Percentiles rank a stretch among this genome's conserved stretches.
These are phyloP conservation scores for Corythoichthys intestinalis DNA, from an alignment of 2,113 vertebrate genomes.

Conservation along the genomic window DNA sequence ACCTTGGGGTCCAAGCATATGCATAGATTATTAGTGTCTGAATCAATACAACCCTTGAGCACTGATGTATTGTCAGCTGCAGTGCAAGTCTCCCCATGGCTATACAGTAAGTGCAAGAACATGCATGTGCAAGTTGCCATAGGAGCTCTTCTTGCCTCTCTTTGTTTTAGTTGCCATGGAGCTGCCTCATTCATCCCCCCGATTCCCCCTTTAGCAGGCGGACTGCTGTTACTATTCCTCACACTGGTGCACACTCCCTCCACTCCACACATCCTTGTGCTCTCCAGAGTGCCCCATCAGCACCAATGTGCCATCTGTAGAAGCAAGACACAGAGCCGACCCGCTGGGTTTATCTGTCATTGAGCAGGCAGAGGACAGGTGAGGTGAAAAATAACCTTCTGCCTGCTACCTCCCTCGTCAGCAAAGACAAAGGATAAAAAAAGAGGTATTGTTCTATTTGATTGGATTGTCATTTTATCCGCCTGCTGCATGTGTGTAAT, in stretches of 20 bases:
- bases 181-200: constrained; percentile 33
- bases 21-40: constrained; percentile 15
- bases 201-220: constrained; percentile 41
- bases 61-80: constrained; percentile 39
- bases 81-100: constrained; percentile 46
- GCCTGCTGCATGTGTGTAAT: constrained; percentile 10
- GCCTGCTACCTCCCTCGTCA: constrained; percentile 18
- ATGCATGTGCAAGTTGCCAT: constrained; percentile 34
- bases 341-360: constrained; percentile 50
- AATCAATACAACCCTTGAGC: constrained; percentile 35
- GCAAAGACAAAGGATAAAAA: constrained; percentile 20
- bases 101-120: constrained; percentile 39
- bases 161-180: constrained; percentile 62
- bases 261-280: constrained; percentile 8
- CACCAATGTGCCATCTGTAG: constrained; percentile 53
- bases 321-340: constrained; percentile 22
- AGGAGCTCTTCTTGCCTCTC: constrained; percentile 37
- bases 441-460: constrained; percentile 21
- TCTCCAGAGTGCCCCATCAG: constrained; percentile 49
- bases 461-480: constrained; percentile 26
- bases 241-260: constrained; percentile 9
- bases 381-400: constrained; percentile 56
- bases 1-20: constrained; percentile 2
- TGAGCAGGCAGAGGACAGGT: constrained; percentile 41
- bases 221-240: constrained; percentile 44